Evolutionary conservation across 2,113 vertebrate genomes (phyloP), one percentile per base, ranked within the genome.

Genomic region (Lophura nycthemera): DNA sequence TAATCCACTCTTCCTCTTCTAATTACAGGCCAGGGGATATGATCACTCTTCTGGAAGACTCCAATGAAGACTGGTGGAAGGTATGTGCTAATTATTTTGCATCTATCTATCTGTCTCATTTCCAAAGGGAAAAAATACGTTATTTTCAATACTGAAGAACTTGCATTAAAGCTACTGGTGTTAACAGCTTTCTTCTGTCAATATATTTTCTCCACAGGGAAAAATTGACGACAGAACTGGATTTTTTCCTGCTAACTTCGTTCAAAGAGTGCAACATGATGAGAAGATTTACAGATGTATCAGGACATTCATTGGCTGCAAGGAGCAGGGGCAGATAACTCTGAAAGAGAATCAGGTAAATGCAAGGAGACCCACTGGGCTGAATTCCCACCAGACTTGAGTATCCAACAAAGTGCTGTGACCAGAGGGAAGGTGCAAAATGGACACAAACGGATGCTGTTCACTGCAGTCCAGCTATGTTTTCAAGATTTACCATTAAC

Each of bases 41-140:
- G 96, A 98, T 99, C 92, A 98, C 99, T 65, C 95, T 99, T 85
- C 97, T 98, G 50, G 99, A 99, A 76, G 98, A 99, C 92, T 99
- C 99, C 67, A 99, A 98, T 77, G 99, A 99, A 85, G 99, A 99
- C 93, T 99, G 99, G 99, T 99, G 99, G 99, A 99, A 99, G 98
- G 99, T 99, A 90, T 20, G 72, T 40, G 30, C 7, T 36, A 64
- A 56, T 79, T 76, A 59, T 76, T 87, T 90, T 59, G 20, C 60
- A 59, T 43, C 16, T 73, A 59, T 43, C 16, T 73, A 20, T 75
- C 29, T 47, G 2, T 47, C 76, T 89, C 61, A n/a, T 82, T 91
- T 85, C 25, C 29, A 56, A 89, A 88, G 27, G 10, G 13, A 52
- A 85, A 66, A 67, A 57, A 48, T 11, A n/a, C 0, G 2, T 83